phyloP scores from a whole-genome alignment of 92 coral and sea anemone genomes.

The Actinernus sp. region DNA sequence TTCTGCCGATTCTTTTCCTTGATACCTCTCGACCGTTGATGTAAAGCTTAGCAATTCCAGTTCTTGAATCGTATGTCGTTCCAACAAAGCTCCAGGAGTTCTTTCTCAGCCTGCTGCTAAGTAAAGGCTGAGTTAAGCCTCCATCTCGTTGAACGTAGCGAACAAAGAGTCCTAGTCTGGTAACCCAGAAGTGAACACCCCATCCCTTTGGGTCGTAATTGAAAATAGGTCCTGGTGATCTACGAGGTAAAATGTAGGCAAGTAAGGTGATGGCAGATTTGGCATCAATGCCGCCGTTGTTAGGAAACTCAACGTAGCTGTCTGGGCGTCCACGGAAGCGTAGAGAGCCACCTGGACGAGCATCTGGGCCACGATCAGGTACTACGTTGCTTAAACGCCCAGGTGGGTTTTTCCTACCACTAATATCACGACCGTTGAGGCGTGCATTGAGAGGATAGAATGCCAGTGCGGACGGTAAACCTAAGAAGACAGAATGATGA shows the following conservation, averaged over 20 bases:
- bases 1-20: slow-evolving; percentile 52
- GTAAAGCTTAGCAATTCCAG: slow-evolving; percentile 69
- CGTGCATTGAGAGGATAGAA: slow-evolving; percentile 77
- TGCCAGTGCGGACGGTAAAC: slow-evolving; percentile 78
- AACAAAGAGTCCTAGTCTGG: slow-evolving; percentile 60
- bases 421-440: slow-evolving; percentile 72
- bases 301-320: slow-evolving; percentile 83
- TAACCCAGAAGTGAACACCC: slow-evolving; percentile 87
- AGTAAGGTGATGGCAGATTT: slow-evolving; percentile 74
- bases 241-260: slow-evolving; percentile 81
- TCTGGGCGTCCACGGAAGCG: slow-evolving; percentile 73
- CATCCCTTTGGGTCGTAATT: slow-evolving; percentile 81
- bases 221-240: slow-evolving; percentile 78
- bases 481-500: no score
- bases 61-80: slow-evolving; percentile 59
- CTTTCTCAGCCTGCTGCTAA: slow-evolving; percentile 46
- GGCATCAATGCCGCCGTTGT: slow-evolving; percentile 72
- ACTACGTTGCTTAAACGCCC: slow-evolving; percentile 76
- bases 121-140: slow-evolving; percentile 43
- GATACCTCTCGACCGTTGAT: slow-evolving; percentile 57
- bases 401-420: slow-evolving; percentile 70
- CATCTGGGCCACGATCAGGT: slow-evolving; percentile 75
- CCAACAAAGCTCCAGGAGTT: slow-evolving; percentile 73
- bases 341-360: slow-evolving; percentile 69
- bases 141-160: slow-evolving; percentile 74